Evolutionary conservation across 2,113 vertebrate species (phyloP).

Genomic region (Octodon degus): DNA sequence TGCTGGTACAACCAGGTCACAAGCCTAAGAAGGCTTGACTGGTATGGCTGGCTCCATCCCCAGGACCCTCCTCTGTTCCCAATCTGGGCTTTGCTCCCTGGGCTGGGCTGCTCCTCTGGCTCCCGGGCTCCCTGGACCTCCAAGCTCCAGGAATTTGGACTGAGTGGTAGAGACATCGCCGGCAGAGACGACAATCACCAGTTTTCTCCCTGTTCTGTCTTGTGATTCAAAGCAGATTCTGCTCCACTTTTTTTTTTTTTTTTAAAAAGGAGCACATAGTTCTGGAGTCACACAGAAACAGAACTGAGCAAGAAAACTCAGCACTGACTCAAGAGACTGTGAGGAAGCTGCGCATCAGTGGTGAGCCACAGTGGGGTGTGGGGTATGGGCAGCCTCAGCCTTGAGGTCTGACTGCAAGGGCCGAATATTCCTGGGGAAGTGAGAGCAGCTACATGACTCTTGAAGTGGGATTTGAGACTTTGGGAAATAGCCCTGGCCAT

Average conservation of each 20-base stretch:
- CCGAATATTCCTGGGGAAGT: slow-evolving; percentile 46
- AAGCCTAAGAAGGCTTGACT: slow-evolving; percentile 80
- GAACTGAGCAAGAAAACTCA: slow-evolving; percentile 36
- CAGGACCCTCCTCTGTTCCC: slow-evolving; percentile 82
- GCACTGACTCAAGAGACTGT: slow-evolving; percentile 28
- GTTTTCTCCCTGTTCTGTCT: slow-evolving; percentile 91
- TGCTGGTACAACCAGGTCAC: slow-evolving; percentile 85
- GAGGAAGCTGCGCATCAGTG: not conserved
- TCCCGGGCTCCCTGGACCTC: slow-evolving; percentile 87
- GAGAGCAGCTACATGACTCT: slow-evolving; percentile 64
- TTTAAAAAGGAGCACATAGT: slow-evolving; percentile 81
- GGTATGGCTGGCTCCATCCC: slow-evolving; percentile 83
- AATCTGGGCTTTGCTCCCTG: slow-evolving; percentile 91
- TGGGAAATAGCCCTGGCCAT: not conserved
- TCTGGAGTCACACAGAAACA: slow-evolving; percentile 70
- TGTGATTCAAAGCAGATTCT: slow-evolving; percentile 90
- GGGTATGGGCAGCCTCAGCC: slow-evolving; percentile 42
- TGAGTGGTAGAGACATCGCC: slow-evolving; percentile 96
- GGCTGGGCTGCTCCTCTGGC: slow-evolving; percentile 91
- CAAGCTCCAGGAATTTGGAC: slow-evolving; percentile 91
- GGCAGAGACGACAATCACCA: slow-evolving; percentile 89
- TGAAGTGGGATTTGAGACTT: not conserved
- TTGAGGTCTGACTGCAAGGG: slow-evolving; percentile 75
- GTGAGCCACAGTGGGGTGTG: not conserved
- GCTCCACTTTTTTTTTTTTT: slow-evolving; percentile 67